A percentile compares a stretch with the other conserved stretches of the same genome.
These are phyloP conservation scores for Psittacula cyanocephala DNA, from an alignment of 2,113 vertebrate species.

Conservation along the genomic window DNA sequence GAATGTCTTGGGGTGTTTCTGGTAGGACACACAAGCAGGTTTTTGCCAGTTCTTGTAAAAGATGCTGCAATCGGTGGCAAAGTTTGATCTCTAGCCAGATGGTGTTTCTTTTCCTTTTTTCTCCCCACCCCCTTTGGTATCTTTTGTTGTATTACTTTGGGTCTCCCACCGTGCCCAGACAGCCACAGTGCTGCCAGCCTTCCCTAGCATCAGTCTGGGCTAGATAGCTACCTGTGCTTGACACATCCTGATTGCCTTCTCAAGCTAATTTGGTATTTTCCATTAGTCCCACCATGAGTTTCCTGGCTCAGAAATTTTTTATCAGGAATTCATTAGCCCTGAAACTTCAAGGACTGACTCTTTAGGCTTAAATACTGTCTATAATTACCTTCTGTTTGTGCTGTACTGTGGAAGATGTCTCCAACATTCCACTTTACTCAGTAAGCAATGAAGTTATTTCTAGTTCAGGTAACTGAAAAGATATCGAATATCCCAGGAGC, in stretches of 20 bases:
- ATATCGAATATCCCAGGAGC: neutral
- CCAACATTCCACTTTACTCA: neutral
- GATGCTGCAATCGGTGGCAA: neutral
- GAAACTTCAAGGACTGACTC: neutral
- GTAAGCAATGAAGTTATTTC: neutral
- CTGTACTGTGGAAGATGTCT: neutral
- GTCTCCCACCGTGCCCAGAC: neutral
- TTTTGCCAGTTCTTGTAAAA: neutral
- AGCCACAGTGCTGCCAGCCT: neutral
- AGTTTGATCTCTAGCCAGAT: neutral
- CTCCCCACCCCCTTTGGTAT: neutral
- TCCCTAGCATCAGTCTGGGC: neutral
- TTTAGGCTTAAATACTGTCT: neutral
- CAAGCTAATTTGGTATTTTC: neutral
- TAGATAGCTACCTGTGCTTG: neutral
- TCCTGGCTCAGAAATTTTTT: neutral
- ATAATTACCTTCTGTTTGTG: constrained; percentile 1
- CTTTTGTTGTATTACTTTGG: neutral
- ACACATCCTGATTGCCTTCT: neutral
- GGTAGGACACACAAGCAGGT: neutral
- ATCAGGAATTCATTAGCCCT: neutral
- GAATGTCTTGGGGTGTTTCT: neutral
- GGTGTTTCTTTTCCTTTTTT: neutral
- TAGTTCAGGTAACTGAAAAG: neutral
- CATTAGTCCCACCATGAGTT: neutral